Percentiles rank a stretch among this genome's conserved stretches.
These are phyloP conservation scores for Heliornis fulica DNA, from an alignment of 2,113 vertebrate genomes.

Conservation along the genomic window DNA sequence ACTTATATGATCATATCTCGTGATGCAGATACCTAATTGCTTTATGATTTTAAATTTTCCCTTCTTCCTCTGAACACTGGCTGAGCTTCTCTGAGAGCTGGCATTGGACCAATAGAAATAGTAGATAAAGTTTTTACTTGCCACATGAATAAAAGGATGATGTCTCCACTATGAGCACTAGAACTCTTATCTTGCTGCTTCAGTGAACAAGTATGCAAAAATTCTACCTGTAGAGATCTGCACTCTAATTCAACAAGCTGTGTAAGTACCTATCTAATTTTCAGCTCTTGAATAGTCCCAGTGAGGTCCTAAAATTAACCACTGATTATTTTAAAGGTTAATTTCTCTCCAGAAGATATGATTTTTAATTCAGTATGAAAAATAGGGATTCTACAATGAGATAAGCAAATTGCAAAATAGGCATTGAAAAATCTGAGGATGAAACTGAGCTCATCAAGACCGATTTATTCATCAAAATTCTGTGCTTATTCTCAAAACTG, in stretches of 20 bases:
- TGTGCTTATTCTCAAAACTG: neutral
- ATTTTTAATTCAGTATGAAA: neutral
- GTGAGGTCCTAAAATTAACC: neutral
- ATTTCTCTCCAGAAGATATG: neutral
- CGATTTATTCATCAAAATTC: neutral
- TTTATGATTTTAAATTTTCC: neutral
- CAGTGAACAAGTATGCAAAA: neutral
- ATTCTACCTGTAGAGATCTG: neutral
- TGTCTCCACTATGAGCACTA: neutral
- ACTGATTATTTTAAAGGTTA: neutral
- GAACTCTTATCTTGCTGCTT: neutral
- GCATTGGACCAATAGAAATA: neutral
- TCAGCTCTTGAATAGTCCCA: neutral
- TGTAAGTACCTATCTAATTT: neutral
- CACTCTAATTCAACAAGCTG: neutral
- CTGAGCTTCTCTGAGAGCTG: neutral
- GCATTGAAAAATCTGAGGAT: neutral
- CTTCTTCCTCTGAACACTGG: neutral
- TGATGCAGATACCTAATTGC: neutral
- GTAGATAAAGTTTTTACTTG: neutral
- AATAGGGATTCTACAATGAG: neutral
- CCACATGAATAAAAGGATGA: neutral
- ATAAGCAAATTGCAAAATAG: neutral
- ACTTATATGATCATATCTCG: neutral
- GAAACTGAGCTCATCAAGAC: neutral